Percentiles rank a stretch among this genome's conserved stretches.
Evolutionary conservation across 2,888 invertebrate genomes (phyloP).

Genomic region (Hypercompe scribonia): DNA sequence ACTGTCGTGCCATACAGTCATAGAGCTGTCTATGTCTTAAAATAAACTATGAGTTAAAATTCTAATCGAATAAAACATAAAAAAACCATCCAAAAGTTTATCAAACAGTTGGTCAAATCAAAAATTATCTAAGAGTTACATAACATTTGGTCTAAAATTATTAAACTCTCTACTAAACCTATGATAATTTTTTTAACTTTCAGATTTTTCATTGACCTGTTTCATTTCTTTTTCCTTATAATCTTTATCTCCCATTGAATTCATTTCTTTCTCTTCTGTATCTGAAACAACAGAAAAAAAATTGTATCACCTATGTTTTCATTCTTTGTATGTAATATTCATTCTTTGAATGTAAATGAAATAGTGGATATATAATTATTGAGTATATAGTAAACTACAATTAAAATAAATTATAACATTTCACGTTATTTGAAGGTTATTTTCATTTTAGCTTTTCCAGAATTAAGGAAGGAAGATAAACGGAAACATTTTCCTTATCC

Average conservation of each 20-base stretch:
- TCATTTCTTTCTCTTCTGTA: slow-evolving; percentile 1
- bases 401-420: not conserved
- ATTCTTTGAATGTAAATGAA: not conserved
- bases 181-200: not conserved
- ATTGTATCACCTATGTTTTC: too few species aligned
- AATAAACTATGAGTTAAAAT: not conserved
- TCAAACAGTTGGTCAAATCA: not conserved
- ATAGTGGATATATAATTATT: not conserved
- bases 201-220: not conserved
- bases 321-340: too few species aligned
- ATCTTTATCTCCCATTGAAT: not conserved
- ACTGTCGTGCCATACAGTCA: not conserved
- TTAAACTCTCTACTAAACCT: not conserved
- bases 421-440: not conserved
- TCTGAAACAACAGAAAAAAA: not conserved
- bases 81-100: too few species aligned
- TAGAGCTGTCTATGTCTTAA: not conserved
- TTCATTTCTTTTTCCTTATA: not conserved
- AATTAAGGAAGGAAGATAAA: not conserved
- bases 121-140: not conserved
- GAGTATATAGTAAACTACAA: not conserved
- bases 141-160: not conserved
- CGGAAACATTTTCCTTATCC: not conserved
- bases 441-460: not conserved
- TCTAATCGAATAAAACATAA: too few species aligned